Base-by-base conservation (phyloP, 2,113 vertebrate species). In the Ibidorhyncha struthersii region DNA sequence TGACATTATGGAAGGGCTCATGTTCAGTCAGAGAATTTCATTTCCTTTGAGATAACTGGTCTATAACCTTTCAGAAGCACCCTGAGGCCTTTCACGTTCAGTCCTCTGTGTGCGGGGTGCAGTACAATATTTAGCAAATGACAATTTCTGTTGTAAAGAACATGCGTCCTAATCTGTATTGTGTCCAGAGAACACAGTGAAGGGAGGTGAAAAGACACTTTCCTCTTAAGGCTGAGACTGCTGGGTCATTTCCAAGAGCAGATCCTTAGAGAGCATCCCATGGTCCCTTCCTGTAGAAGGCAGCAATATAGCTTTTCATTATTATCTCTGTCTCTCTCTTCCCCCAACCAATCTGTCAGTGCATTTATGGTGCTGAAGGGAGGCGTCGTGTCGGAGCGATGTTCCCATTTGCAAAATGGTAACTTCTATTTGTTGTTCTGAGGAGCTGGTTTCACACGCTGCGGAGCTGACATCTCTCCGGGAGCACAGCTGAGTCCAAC, bases 391-490 rank as follows among this genome's bases (percentile, higher is more conserved):
- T 93, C 41, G 4, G 43, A 97, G 91, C 81, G 81, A 94, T 97
- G 96, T 98, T 98, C 96, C 94, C 86, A 36, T 90, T 98, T 97
- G 97, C 95, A 97, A 97, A 97, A 97, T 43, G 95, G 95, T 97
- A 96, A 95, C 95, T 86, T 97, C 98, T 98, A 98, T 98, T 98
- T 97, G 97, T 97, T 97, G 95, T 97, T 97, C 93, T 91, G 97
- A 95, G 97, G 96, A 97, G 97, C 92, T 94, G 96, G 97, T 97
- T 98, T 97, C 97, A 96, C 96, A 89, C 58, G 2, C 96, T 94
- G 96, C 19, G 14, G 95, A 97, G 92, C 89, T 63, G 47, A 93
- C 82, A 92, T 93, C 97, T 97, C 92, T 79, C 86, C 2, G 77
- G 87, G 55, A 98, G 96, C 93, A 91, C 19, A 65, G 93, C 94